Conservation (phyloP, 2,888 invertebrate genomes). For the Pristionchus fissidentatus region DNA sequence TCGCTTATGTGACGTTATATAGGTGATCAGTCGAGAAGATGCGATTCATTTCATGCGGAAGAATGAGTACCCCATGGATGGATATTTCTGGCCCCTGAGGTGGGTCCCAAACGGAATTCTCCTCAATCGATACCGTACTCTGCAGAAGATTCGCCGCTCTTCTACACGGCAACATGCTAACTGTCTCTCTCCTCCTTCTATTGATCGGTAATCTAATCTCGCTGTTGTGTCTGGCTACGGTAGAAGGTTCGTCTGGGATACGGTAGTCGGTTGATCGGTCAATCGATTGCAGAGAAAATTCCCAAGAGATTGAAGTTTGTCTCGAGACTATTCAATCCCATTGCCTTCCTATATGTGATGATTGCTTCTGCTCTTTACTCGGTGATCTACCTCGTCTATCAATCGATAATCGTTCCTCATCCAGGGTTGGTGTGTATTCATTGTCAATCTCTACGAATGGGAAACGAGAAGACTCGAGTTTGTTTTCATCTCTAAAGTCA, state of each 20-base stretch:
- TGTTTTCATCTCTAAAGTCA: neutral
- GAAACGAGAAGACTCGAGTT: neutral
- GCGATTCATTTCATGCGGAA: neutral
- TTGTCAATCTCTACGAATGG: conserved; percentile 31
- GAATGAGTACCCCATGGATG: neutral
- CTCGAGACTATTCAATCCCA: neutral
- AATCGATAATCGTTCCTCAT: neutral
- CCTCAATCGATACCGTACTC: neutral
- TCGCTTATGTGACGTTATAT: neutral
- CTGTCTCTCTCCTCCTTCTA: conserved; percentile 22
- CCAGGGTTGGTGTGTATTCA: conserved; percentile 35
- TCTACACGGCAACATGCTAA: neutral
- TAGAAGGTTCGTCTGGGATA: neutral
- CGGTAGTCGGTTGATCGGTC: neutral
- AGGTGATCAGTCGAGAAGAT: conserved; percentile 24
- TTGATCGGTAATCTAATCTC: conserved; percentile 14
- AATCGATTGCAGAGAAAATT: neutral
- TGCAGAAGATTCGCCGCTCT: conserved; percentile 5
- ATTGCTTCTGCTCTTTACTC: conserved; percentile 32
- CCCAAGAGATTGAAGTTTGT: neutral
- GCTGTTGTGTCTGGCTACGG: conserved; percentile 6
- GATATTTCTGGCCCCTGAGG: neutral
- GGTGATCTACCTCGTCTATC: neutral
- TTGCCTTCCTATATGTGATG: conserved; percentile 25
- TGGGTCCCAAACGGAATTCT: neutral